A percentile compares a stretch with the other conserved stretches of the same genome.
These are phyloP conservation scores for Danaus plexippus DNA, from an alignment of 1,140 invertebrate genomes.

Conservation along the genomic window DNA sequence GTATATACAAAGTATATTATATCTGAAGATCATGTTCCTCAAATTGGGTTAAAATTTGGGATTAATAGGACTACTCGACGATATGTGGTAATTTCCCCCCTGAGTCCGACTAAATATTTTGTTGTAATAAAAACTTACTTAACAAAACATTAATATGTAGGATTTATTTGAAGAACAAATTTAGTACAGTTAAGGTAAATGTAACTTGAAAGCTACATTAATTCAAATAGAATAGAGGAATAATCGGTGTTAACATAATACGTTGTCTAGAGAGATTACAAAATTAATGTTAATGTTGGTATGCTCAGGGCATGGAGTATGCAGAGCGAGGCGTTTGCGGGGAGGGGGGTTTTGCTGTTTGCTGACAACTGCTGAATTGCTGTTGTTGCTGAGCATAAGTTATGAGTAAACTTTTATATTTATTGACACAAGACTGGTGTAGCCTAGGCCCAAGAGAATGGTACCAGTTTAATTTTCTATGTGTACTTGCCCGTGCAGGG, in stretches of 20 bases:
- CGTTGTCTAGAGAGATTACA: constrained; percentile 16
- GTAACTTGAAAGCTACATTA: no score
- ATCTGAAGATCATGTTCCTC: constrained; percentile 48
- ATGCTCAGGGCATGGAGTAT: constrained; percentile 65
- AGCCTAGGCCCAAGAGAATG: constrained; percentile 10
- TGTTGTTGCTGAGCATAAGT: constrained; percentile 68
- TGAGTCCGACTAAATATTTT: constrained; percentile 5
- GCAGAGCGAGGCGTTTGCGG: constrained; percentile 55
- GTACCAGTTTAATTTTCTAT: no score
- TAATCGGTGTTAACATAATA: no score
- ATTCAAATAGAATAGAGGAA: no score
- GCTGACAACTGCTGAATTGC: constrained; percentile 67
- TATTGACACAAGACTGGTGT: constrained; percentile 55
- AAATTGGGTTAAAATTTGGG: constrained; percentile 55
- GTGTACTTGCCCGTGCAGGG: no score
- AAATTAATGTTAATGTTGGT: constrained; percentile 62
- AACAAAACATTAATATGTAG: no score
- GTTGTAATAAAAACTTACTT: constrained; percentile 13
- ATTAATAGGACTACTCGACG: constrained; percentile 41
- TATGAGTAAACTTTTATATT: constrained; percentile 70
- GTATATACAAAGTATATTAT: constrained; percentile 32
- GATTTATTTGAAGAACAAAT: no score
- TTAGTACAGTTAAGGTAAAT: no score
- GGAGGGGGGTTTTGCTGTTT: constrained; percentile 58
- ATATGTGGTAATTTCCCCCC: constrained; percentile 46